phyloP scores from a whole-genome alignment of 2,888 invertebrate genomes.

The Lamellibrachia columna region DNA sequence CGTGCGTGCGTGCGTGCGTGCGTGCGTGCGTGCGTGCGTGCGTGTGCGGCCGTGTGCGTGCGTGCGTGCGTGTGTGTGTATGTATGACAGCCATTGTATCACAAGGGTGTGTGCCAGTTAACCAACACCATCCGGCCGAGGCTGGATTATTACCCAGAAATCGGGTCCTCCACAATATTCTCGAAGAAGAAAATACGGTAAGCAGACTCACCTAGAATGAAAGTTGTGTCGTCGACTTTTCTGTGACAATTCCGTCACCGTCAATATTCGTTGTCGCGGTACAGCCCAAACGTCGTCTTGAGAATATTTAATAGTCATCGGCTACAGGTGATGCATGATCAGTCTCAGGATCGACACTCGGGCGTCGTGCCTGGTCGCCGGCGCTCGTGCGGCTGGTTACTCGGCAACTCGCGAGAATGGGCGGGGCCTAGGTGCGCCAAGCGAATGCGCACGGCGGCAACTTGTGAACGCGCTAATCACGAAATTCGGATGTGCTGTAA shows the following conservation, averaged over 20 bases:
- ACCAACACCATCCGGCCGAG: background rate
- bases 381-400: background rate
- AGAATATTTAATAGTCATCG: background rate
- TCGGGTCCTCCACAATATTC: too few species aligned
- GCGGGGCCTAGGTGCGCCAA: background rate
- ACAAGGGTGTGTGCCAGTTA: background rate
- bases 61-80: too few species aligned
- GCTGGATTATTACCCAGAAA: background rate
- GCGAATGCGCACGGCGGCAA: background rate
- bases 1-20: too few species aligned
- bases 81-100: background rate
- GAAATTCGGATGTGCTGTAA: background rate
- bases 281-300: background rate
- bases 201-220: background rate
- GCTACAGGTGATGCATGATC: background rate
- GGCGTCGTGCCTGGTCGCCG: background rate
- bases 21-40: too few species aligned
- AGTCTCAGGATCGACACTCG: constrained; percentile 9
- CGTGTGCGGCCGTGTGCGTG: too few species aligned
- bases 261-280: background rate
- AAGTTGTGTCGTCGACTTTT: background rate
- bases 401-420: background rate
- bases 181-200: background rate
- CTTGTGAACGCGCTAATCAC: background rate
- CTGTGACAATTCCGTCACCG: background rate